These are phyloP conservation scores for Bellardia bayeri DNA, from an alignment of 2,888 invertebrate species.

Conservation along the genomic window DNA sequence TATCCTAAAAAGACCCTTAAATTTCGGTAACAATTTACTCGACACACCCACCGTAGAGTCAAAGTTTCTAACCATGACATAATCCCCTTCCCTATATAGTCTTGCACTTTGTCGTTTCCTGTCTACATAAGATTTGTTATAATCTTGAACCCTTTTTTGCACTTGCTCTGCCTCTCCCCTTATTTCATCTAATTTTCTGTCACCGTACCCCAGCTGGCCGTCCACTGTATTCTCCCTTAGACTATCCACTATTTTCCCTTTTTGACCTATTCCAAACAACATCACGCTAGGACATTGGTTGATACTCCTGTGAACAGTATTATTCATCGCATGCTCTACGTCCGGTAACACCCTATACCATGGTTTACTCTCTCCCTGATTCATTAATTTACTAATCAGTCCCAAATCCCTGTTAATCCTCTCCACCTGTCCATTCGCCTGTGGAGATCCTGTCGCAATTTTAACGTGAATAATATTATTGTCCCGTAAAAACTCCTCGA, in stretches of 20 bases:
- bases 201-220: not conserved
- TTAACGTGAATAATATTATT: slow-evolving; percentile 66
- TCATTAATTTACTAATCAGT: slow-evolving; percentile 68
- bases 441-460: slow-evolving; percentile 72
- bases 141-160: slow-evolving; percentile 33
- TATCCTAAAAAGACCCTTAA: no score
- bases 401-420: slow-evolving; percentile 72
- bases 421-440: slow-evolving; percentile 75
- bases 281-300: slow-evolving; percentile 64
- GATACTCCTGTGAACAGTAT: slow-evolving; percentile 62
- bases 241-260: slow-evolving; percentile 53
- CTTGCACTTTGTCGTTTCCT: not conserved
- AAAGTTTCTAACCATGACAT: no score
- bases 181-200: not conserved
- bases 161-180: slow-evolving; percentile 13
- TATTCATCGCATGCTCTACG: slow-evolving; percentile 51
- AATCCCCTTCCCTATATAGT: no score
- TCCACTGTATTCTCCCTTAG: slow-evolving; percentile 52
- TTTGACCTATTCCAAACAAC: slow-evolving; percentile 69
- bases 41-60: no score
- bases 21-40: no score
- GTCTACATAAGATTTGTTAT: slow-evolving; percentile 59
- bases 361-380: slow-evolving; percentile 12
- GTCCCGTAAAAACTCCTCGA: slow-evolving; percentile 64
- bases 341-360: slow-evolving; percentile 64